Evolutionary conservation across 2,888 invertebrate genomes (phyloP).

Genomic region (Lithophane semibrunnea): DNA sequence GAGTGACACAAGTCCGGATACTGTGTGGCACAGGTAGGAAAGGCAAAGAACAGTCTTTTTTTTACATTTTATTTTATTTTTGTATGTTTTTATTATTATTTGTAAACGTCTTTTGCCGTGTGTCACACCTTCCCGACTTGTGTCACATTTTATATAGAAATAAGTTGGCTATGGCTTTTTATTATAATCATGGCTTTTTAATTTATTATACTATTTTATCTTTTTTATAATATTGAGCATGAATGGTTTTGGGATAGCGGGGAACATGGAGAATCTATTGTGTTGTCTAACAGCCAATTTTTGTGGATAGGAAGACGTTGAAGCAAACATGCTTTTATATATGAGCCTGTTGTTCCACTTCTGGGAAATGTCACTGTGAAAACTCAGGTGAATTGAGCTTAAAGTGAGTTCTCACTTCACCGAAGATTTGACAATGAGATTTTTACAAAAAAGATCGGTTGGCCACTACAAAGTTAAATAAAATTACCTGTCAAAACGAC

Average conservation of each 20-base stretch:
- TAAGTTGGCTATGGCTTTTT: slow-evolving; percentile 49
- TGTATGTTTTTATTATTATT: slow-evolving; percentile 55
- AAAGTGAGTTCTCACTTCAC: too few species aligned
- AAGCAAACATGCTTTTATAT: background rate
- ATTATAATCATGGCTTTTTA: slow-evolving; percentile 38
- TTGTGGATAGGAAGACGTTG: slow-evolving; percentile 3
- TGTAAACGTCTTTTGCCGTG: slow-evolving; percentile 73
- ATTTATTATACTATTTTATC: slow-evolving; percentile 7
- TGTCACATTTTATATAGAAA: slow-evolving; percentile 82
- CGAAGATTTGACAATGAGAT: too few species aligned
- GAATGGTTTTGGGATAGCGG: slow-evolving; percentile 23
- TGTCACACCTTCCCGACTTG: slow-evolving; percentile 91
- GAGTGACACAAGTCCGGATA: slow-evolving; percentile 90
- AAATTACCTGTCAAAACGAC: background rate
- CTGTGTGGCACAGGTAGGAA: slow-evolving; percentile 90
- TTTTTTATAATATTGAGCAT: slow-evolving; percentile 1
- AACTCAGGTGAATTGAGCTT: too few species aligned
- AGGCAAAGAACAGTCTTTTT: slow-evolving; percentile 71
- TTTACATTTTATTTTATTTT: slow-evolving; percentile 51
- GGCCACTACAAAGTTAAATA: background rate
- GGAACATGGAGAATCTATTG: slow-evolving; percentile 7
- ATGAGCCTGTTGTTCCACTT: background rate
- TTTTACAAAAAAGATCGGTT: too few species aligned
- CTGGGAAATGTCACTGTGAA: background rate
- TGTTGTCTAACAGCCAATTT: background rate